Conservation (phyloP, 2,888 invertebrate species). For the Xestia xanthographa region DNA sequence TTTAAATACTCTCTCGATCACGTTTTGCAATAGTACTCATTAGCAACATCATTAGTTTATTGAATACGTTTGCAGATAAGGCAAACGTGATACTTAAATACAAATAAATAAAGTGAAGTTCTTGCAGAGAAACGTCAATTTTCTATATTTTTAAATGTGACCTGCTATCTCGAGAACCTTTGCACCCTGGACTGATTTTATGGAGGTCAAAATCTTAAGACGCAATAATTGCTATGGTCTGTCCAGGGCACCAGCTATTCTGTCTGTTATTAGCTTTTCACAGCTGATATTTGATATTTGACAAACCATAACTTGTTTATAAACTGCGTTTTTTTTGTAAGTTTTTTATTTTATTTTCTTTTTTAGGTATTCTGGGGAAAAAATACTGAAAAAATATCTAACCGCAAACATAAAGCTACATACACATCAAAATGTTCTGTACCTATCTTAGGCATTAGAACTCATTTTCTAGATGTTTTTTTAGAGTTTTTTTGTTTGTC, state of each 20-base stretch:
- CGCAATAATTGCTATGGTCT: background rate
- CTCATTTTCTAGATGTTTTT: too few relatives aligned
- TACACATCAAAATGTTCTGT: background rate
- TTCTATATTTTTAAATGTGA: background rate
- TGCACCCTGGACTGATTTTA: background rate
- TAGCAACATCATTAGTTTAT: slow-evolving; percentile 3
- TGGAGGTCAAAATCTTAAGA: background rate
- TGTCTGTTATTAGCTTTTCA: background rate
- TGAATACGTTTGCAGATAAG: slow-evolving; percentile 19
- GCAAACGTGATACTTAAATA: background rate
- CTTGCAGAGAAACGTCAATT: too few relatives aligned
- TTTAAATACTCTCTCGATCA: slow-evolving; percentile 6
- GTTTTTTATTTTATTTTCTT: background rate
- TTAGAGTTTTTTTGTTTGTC: background rate
- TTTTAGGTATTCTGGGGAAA: background rate
- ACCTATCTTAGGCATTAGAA: background rate
- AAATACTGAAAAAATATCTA: background rate
- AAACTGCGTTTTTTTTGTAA: background rate
- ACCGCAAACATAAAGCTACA: background rate
- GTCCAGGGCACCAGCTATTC: background rate
- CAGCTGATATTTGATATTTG: background rate
- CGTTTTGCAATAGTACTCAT: slow-evolving; percentile 16
- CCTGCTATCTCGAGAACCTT: background rate
- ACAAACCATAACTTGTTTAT: too few relatives aligned
- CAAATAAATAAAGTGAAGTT: background rate